Evolutionary conservation across 2,888 invertebrate genomes (phyloP), one percentile per base, ranked within the genome.

Genomic region (Tetropium fuscum): DNA sequence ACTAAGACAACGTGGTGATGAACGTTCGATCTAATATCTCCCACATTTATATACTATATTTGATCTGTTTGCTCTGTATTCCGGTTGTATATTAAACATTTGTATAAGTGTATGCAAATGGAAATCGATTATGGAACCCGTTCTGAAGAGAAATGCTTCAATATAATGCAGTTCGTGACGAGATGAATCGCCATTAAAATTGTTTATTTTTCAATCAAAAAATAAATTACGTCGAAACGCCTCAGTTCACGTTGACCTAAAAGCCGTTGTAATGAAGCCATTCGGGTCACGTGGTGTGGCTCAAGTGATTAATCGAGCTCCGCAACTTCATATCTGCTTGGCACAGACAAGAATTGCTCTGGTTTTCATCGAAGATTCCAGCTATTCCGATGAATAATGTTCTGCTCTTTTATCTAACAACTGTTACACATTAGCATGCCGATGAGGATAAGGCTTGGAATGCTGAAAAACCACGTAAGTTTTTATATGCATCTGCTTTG

Each of bases 141-240:
- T n/a, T n/a, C n/a, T n/a, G n/a, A n/a, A n/a, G n/a, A n/a, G n/a
- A n/a, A n/a, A n/a, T n/a, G n/a, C n/a, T 41, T 20, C 19, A 22
- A 20, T 1, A 20, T 20, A 41, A 41, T 19, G 41, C 22, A 41
- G 22, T 22, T 41, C 13, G 41, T 41, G 44, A 16, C 25, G 27
- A 11, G 27, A 15, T 16, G 3, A 13, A 25, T 15, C 11, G 27
- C 44, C 11, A 44, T 44, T 44, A 44, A 44, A 27, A n/a, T 27
- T 44, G 44, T 44, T 44, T 44, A 44, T 44, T 44, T 44, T 32
- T n/a, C n/a, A n/a, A n/a, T n/a, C n/a, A n/a, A 27, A 44, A 44
- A 44, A 34, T 44, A 44, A 44, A 44, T 44, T 44, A 27, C 25
- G 27, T 2, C 44, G 44, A 11, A 44, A 44, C 44, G 27, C 27